These are phyloP conservation scores for Clanis bilineata DNA, from an alignment of 2,888 invertebrate species.

Conservation along the genomic window DNA sequence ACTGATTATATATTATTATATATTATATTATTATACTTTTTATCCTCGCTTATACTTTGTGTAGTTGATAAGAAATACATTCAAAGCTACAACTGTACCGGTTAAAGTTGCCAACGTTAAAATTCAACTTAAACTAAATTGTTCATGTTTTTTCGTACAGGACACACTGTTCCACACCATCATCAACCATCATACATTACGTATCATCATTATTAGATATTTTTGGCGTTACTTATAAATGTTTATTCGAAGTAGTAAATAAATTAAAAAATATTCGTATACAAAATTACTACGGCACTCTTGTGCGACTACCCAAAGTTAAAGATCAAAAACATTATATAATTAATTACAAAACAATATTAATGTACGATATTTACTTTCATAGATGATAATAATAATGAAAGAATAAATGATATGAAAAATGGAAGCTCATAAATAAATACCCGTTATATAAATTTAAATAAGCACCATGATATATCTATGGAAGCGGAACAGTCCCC, in stretches of 20 bases:
- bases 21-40: no score
- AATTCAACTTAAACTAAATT: slow-evolving; percentile 35
- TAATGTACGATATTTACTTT: no score
- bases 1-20: no score
- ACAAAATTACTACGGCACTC: no score
- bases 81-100: slow-evolving; percentile 3
- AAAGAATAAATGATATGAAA: neutral
- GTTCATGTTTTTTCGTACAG: slow-evolving; percentile 36
- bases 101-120: slow-evolving; percentile 29
- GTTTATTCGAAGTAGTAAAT: neutral
- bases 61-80: no score
- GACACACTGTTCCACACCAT: slow-evolving; percentile 22
- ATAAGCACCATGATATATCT: no score
- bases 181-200: slow-evolving; percentile 16
- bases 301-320: no score
- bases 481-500: no score
- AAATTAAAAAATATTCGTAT: neutral
- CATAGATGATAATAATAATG: no score
- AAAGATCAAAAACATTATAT: no score
- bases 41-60: no score
- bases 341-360: no score
- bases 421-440: neutral
- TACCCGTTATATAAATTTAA: neutral
- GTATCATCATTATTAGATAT: slow-evolving; percentile 23
- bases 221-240: slow-evolving; percentile 11